Evolutionary conservation across 2,888 invertebrate genomes (phyloP).

Genomic region (Horisme vitalbata): DNA sequence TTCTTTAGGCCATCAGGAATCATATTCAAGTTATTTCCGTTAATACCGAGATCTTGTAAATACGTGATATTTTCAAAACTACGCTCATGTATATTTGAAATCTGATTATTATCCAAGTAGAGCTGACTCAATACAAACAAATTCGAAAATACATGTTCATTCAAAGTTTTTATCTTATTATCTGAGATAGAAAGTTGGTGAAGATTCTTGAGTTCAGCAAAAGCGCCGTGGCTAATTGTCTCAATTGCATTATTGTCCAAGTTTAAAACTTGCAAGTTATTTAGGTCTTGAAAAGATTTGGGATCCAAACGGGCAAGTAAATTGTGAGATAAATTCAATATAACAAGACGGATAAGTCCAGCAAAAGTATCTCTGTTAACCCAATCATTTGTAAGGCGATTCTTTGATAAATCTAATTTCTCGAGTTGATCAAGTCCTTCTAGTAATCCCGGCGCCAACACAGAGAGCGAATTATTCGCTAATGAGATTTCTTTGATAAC

Average conservation of each 20-base stretch:
- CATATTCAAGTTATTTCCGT: slow-evolving; percentile 86
- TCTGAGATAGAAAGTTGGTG: slow-evolving; percentile 89
- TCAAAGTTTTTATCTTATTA: slow-evolving; percentile 86
- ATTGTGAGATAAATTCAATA: slow-evolving; percentile 89
- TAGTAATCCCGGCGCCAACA: slow-evolving; percentile 88
- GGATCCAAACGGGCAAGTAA: slow-evolving; percentile 87
- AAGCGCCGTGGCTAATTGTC: slow-evolving; percentile 87
- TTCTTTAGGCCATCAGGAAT: slow-evolving; percentile 87
- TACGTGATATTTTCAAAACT: slow-evolving; percentile 90
- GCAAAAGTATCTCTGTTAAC: slow-evolving; percentile 90
- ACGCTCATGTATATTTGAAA: slow-evolving; percentile 85
- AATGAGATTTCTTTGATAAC: slow-evolving; percentile 88
- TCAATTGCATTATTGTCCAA: slow-evolving; percentile 88
- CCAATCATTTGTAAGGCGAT: slow-evolving; percentile 89
- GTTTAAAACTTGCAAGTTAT: slow-evolving; percentile 88
- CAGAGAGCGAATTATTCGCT: slow-evolving; percentile 90
- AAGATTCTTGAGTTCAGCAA: slow-evolving; percentile 88
- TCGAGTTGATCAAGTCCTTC: slow-evolving; percentile 89
- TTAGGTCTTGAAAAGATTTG: slow-evolving; percentile 88
- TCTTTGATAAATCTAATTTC: slow-evolving; percentile 88
- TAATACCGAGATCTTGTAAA: slow-evolving; percentile 89
- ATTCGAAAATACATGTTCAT: slow-evolving; percentile 87
- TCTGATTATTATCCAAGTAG: slow-evolving; percentile 88
- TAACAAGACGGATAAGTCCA: slow-evolving; percentile 87
- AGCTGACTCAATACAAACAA: slow-evolving; percentile 88